These are phyloP conservation scores for Andinoacara biseriatus DNA, from an alignment of 2,113 vertebrate species.

Conservation along the genomic window DNA sequence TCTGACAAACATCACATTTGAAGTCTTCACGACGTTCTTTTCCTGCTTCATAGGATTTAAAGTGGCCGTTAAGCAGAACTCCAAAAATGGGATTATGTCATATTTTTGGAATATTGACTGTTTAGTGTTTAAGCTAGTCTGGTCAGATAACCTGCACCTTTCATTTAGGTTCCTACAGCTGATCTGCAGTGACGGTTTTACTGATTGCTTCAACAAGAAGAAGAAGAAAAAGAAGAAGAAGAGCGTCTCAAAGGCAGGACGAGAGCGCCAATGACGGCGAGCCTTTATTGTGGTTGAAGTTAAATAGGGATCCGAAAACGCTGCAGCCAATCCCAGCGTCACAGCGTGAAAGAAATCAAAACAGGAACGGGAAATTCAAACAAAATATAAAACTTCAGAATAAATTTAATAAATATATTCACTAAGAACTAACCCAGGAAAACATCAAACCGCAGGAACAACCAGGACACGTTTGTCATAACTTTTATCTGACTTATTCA, in stretches of 20 bases:
- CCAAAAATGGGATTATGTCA: no score
- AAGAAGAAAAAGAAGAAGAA: neutral
- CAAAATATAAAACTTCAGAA: neutral
- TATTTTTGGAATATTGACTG: no score
- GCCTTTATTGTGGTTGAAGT: neutral
- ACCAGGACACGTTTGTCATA: neutral
- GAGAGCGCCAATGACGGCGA: neutral
- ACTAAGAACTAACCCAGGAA: neutral
- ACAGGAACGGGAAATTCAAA: neutral
- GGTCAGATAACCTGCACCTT: no score
- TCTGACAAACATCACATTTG: neutral
- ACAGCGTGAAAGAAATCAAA: neutral
- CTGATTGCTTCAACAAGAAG: neutral
- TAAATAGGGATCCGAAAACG: neutral
- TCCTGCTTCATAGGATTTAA: neutral
- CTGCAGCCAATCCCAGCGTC: neutral
- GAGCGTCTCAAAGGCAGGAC: neutral
- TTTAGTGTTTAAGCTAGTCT: no score
- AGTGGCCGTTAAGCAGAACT: neutral
- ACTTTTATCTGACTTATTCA: neutral
- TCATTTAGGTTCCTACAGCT: no score
- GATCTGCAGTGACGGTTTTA: no score
- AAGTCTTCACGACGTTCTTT: neutral
- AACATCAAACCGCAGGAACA: neutral
- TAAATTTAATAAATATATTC: no score